Evolutionary conservation across 2,888 invertebrate species (phyloP), one percentile per base, ranked within the genome.

Genomic region (Allacma fusca): DNA sequence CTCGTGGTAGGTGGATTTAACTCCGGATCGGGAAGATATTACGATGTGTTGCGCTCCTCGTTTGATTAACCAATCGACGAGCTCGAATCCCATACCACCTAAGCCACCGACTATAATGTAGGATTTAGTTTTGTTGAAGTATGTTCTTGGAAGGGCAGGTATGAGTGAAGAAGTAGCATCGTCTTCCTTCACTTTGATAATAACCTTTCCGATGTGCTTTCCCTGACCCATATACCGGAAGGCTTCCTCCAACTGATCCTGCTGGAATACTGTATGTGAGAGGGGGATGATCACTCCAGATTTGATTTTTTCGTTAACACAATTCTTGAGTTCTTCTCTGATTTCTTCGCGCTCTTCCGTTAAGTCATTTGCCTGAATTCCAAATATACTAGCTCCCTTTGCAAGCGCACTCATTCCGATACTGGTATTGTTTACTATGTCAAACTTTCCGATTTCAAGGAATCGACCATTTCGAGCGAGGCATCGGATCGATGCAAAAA

Each of bases 1-100:
- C 0, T 90, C 88, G 86, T 97, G 96, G 86, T 96, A 97, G 29
- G 95, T 94, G 75, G 92, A 93, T 65, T 89, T 89, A 43, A 96
- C 86, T 0, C 96, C 96, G 23, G 90, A 90, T 78, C 95, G 90
- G 0, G 96, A 95, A 0, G 93, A 93, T 0, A 97, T 88, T 0
- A 96, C 89, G 16, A 97, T 84, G 81, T 93, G 92, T 83, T 88
- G 90, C 0, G 93, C 95, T 0, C 96, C 96, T 80, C 96, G 89
- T 73, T 93, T 86, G 70, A 95, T 90, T 84, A 98, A 88, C 94
- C 95, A 96, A 85, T 95, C 93, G 0, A 92, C 91, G 69, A 97
- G 87, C 86, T 97, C 97, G 69, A 97, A 88, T 5, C 97, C 97
- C 85, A 97, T 95, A 0, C 97, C 97, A 64, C 97, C 97, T 0